Percentiles rank a stretch among this genome's conserved stretches.
Evolutionary conservation across 2,888 invertebrate genomes (phyloP).

Genomic region (Dynastes maya): DNA sequence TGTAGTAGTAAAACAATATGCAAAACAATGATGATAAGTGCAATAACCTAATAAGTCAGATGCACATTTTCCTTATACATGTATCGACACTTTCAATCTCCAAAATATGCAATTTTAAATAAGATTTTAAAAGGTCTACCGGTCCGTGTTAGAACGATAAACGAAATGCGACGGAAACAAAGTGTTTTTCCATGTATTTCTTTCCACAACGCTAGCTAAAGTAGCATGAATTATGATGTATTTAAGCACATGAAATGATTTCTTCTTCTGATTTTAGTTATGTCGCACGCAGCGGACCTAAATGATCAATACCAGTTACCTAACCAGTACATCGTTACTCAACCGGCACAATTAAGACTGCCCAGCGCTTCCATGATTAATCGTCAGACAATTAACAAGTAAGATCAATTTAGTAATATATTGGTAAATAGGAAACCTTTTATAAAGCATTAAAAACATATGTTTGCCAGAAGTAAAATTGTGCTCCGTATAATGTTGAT

Average conservation of each 20-base stretch:
- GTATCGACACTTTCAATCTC: no score
- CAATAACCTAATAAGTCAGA: no score
- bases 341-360: constrained; percentile 46
- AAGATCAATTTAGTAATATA: constrained; percentile 24
- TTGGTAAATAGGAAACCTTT: no score
- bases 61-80: no score
- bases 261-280: constrained; percentile 39
- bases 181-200: constrained; percentile 28
- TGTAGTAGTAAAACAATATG: no score
- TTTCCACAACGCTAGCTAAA: background rate
- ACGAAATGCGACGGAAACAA: background rate
- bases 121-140: background rate
- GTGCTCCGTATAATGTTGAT: no score
- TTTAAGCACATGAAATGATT: background rate
- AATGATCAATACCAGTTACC: constrained; percentile 59
- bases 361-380: constrained; percentile 55
- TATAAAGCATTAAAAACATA: no score
- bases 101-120: no score
- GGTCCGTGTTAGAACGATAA: background rate
- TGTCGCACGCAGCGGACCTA: constrained; percentile 39
- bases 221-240: constrained; percentile 8
- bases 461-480: no score
- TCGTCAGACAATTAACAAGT: constrained; percentile 56
- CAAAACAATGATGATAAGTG: no score
- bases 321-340: constrained; percentile 5